Evolutionary conservation across 1,140 invertebrate species (phyloP), one percentile per base, ranked within the genome.

Genomic region (Melitaea cinxia): DNA sequence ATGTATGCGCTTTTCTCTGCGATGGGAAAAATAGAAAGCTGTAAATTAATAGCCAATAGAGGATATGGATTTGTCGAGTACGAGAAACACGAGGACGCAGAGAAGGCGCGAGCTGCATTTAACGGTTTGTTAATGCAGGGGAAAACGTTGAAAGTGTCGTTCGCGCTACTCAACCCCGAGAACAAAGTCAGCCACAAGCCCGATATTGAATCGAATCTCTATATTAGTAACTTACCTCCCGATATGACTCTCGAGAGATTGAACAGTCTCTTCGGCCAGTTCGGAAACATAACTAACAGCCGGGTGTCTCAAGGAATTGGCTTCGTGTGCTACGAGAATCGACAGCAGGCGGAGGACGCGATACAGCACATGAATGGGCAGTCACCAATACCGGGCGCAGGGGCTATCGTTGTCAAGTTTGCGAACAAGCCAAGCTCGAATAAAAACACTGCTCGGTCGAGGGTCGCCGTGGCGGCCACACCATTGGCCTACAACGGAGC

Each of bases 11-110:
- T 91, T 56, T 92, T 92, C 78, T 89, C 88, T 19, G 88, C 88
- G 9, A 89, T 91, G 83, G 91, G 91, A 28, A 89, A 91, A 63
- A 91, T 91, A 15, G 89, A 91, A 68, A 91, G 88, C 63, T 91
- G 91, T 67, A 91, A 91, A 61, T 75, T 91, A 14, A 91, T 91
- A 62, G 86, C 89, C 4, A 91, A 91, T 68, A 78, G 89, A 60
- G 91, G 91, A 24, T 91, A 91, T 77, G 91, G 91, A 10, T 91
- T 91, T 72, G 90, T 92, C 10, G 90, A 92, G 65, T 92, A 85
- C 69, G 82, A 89, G 50, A 88, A 88, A 73, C 86, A 89, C 75
- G 90, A 91, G 82, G 89, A 92, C 73, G 90, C 90, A 3, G 89
- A 91, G 75, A 91, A 91, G 85, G 91, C 91, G 73, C 82, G 90